Percentiles rank a stretch among this genome's conserved stretches.
phyloP scores from a whole-genome alignment of 2,797 vertebrate species.

The Catamblyrhynchus diadema region DNA sequence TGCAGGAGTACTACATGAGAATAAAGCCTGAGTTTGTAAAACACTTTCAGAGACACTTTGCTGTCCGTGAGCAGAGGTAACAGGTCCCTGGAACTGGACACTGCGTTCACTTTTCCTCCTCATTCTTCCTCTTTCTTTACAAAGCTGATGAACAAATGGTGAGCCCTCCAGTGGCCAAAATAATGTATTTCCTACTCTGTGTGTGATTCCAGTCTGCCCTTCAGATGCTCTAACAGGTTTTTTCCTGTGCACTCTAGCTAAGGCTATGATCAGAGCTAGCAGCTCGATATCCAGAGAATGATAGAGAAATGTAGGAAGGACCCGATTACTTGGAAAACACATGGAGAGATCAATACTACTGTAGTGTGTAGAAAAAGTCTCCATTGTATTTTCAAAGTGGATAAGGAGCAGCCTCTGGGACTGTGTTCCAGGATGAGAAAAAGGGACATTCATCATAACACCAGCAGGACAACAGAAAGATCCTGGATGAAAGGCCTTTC shows the following conservation, averaged over 20 bases:
- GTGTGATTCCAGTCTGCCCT: not conserved
- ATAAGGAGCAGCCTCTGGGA: not conserved
- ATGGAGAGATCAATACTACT: not conserved
- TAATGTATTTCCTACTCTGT: not conserved
- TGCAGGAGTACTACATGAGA: not conserved
- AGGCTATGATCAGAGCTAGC: not conserved
- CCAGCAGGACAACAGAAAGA: not conserved
- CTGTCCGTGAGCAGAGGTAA: rapidly evolving
- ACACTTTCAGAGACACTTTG: not conserved
- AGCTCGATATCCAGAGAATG: not conserved
- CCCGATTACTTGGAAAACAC: not conserved
- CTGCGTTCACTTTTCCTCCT: not conserved
- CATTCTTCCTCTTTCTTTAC: not conserved
- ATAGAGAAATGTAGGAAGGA: not conserved
- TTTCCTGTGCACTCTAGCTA: not conserved
- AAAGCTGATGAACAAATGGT: not conserved
- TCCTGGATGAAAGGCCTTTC: not conserved
- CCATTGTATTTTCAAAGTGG: not conserved
- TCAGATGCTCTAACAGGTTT: not conserved
- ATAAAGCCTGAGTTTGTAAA: not conserved
- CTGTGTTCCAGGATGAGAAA: not conserved
- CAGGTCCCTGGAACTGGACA: not conserved
- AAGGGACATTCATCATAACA: not conserved
- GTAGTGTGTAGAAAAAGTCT: not conserved
- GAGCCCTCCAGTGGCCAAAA: slow-evolving; percentile 41